Percentiles rank a stretch among this genome's conserved stretches.
Evolutionary conservation across 2,888 invertebrate genomes (phyloP).

Genomic region (Drosophila algonquin): DNA sequence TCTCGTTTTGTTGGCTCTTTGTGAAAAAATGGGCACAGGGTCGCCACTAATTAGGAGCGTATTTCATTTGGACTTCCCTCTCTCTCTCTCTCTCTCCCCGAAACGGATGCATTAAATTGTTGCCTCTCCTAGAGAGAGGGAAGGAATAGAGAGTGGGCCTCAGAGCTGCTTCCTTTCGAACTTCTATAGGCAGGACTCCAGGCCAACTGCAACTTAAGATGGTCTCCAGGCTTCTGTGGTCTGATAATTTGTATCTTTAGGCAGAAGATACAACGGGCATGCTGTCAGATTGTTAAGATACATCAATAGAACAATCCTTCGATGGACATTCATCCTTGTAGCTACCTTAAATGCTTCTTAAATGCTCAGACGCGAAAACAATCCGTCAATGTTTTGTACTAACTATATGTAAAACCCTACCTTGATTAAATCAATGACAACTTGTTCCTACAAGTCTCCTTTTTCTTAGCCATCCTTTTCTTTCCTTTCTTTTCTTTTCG

Average conservation of each 20-base stretch:
- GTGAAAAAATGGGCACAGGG: conserved; percentile 58
- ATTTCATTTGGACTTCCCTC: conserved; percentile 39
- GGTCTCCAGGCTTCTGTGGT: neutral
- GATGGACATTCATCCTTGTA: neutral
- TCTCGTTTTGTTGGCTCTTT: conserved; percentile 42
- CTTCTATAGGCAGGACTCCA: neutral
- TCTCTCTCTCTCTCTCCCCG: conserved; percentile 5
- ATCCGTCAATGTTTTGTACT: conserved; percentile 7
- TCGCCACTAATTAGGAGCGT: conserved; percentile 68
- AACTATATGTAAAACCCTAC: conserved; percentile 25
- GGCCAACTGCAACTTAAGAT: neutral
- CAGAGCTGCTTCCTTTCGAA: neutral
- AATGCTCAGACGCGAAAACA: conserved; percentile 5
- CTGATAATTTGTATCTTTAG: neutral
- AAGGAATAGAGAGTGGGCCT: neutral
- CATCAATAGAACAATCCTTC: neutral
- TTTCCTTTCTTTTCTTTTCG: conserved; percentile 14
- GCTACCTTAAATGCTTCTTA: neutral
- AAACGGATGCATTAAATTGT: conserved; percentile 62
- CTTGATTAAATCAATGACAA: conserved; percentile 45
- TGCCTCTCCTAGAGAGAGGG: conserved; percentile 44
- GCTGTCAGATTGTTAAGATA: neutral
- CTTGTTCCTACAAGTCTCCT: conserved; percentile 33
- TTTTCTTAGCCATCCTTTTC: conserved; percentile 13
- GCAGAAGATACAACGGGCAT: no score